Percentiles rank a stretch among this genome's conserved stretches.
These are phyloP conservation scores for Siphonodentalium dalli DNA, from an alignment of 2,888 invertebrate species.

Conservation along the genomic window DNA sequence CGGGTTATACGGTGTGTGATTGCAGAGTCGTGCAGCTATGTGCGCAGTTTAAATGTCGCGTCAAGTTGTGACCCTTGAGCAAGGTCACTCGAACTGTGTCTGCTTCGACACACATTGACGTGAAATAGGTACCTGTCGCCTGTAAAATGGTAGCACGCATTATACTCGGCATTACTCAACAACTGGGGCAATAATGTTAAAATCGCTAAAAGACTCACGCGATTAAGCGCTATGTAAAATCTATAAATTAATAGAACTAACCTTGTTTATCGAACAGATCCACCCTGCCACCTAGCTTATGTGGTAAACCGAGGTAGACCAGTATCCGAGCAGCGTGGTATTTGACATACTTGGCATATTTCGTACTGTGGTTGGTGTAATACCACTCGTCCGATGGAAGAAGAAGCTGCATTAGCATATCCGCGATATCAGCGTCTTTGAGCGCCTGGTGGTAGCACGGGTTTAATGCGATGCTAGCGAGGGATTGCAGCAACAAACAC, in stretches of 20 bases:
- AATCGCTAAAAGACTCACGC: neutral
- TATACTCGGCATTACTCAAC: too few species aligned
- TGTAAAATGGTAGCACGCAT: too few species aligned
- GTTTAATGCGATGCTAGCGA: conserved; percentile 71
- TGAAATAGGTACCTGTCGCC: too few species aligned
- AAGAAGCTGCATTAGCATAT: conserved; percentile 72
- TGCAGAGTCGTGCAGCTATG: too few species aligned
- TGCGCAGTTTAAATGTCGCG: too few species aligned
- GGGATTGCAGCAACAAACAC: conserved; percentile 72
- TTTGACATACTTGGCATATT: conserved; percentile 73
- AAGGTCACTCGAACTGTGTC: too few species aligned
- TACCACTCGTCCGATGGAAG: conserved; percentile 75
- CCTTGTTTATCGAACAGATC: conserved; percentile 71
- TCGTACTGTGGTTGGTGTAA: conserved; percentile 74
- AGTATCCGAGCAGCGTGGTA: conserved; percentile 73
- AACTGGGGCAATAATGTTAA: neutral
- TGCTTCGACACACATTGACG: too few species aligned
- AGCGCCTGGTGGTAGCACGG: conserved; percentile 70
- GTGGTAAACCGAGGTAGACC: conserved; percentile 73
- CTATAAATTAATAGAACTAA: conserved; percentile 42
- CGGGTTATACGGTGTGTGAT: too few species aligned
- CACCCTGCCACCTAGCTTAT: conserved; percentile 71
- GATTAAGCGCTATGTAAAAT: too few species aligned
- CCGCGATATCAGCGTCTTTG: conserved; percentile 71
- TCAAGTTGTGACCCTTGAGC: too few species aligned